Percentiles rank a stretch among this genome's conserved stretches.
These are phyloP conservation scores for Leptoclinus maculatus DNA, from an alignment of 2,797 vertebrate genomes.

Conservation along the genomic window DNA sequence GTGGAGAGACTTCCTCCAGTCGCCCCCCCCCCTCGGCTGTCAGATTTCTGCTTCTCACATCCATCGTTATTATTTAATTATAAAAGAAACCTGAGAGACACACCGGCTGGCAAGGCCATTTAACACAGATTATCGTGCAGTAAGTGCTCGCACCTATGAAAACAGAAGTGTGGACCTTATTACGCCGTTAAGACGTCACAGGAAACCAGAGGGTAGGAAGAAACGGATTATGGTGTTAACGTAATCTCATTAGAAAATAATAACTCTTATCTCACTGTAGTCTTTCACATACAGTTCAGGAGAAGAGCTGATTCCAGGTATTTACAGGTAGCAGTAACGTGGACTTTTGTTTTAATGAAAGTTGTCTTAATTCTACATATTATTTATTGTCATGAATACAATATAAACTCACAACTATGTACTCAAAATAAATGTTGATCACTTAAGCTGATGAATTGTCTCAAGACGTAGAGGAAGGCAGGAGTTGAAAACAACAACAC, in stretches of 20 bases:
- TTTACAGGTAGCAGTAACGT: background rate
- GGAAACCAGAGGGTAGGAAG: conserved; percentile 55
- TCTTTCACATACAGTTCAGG: conserved; percentile 1
- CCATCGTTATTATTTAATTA: conserved; percentile 65
- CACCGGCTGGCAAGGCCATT: conserved; percentile 49
- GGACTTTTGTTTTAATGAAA: background rate
- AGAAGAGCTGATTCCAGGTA: background rate
- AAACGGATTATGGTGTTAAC: conserved; percentile 54
- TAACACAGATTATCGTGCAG: conserved; percentile 29
- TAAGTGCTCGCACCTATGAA: conserved; percentile 73
- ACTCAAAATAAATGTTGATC: background rate
- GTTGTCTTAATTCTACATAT: background rate
- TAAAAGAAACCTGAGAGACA: conserved; percentile 61
- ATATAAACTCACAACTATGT: background rate
- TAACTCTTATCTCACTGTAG: conserved; percentile 26
- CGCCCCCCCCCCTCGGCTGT: background rate
- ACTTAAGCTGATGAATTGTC: background rate
- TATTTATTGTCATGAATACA: background rate
- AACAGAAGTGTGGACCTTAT: conserved; percentile 60
- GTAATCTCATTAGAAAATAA: conserved; percentile 52
- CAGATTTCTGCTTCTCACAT: conserved; percentile 51
- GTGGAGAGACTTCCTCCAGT: conserved; percentile 24
- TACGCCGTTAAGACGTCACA: conserved; percentile 55
- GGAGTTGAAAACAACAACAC: background rate
- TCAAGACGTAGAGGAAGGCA: background rate